Percentiles rank a stretch among this genome's conserved stretches.
phyloP scores from a whole-genome alignment of 2,888 invertebrate genomes.

The Agrilus cyanescens region DNA sequence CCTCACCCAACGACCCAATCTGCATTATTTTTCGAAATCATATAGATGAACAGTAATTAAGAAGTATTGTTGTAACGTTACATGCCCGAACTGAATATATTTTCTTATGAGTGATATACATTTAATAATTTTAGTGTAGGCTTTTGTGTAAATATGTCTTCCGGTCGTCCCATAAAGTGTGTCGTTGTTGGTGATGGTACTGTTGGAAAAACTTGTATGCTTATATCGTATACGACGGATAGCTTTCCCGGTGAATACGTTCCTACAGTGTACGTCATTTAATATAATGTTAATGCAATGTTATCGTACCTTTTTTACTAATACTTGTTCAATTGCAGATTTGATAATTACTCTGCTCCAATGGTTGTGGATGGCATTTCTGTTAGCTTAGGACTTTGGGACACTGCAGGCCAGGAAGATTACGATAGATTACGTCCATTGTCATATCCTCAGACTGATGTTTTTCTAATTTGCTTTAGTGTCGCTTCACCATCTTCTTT shows the following conservation, averaged over 20 bases:
- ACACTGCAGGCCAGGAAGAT: slow-evolving; percentile 96
- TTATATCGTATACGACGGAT: slow-evolving; percentile 86
- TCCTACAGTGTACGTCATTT: slow-evolving; percentile 77
- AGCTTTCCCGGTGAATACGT: slow-evolving; percentile 92
- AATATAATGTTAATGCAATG: not conserved
- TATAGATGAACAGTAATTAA: too few relatives aligned
- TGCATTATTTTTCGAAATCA: too few relatives aligned
- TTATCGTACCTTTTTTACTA: not conserved
- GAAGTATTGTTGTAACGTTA: too few relatives aligned
- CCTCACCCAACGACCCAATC: too few relatives aligned
- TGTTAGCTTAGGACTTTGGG: slow-evolving; percentile 94
- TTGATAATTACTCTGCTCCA: slow-evolving; percentile 98
- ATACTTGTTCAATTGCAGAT: slow-evolving; percentile 45
- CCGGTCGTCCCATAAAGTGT: slow-evolving; percentile 84
- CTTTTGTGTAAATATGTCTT: slow-evolving; percentile 56
- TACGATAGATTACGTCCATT: slow-evolving; percentile 92
- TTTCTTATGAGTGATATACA: too few relatives aligned
- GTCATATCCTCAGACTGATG: slow-evolving; percentile 98
- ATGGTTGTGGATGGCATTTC: slow-evolving; percentile 98
- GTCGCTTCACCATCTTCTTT: slow-evolving; percentile 98
- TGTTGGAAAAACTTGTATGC: slow-evolving; percentile 88
- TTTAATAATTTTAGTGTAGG: too few relatives aligned
- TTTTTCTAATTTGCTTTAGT: slow-evolving; percentile 98
- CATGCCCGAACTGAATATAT: too few relatives aligned
- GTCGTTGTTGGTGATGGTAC: slow-evolving; percentile 89